These are phyloP conservation scores for Lysandra coridon DNA, from an alignment of 2,888 invertebrate species.

Conservation along the genomic window DNA sequence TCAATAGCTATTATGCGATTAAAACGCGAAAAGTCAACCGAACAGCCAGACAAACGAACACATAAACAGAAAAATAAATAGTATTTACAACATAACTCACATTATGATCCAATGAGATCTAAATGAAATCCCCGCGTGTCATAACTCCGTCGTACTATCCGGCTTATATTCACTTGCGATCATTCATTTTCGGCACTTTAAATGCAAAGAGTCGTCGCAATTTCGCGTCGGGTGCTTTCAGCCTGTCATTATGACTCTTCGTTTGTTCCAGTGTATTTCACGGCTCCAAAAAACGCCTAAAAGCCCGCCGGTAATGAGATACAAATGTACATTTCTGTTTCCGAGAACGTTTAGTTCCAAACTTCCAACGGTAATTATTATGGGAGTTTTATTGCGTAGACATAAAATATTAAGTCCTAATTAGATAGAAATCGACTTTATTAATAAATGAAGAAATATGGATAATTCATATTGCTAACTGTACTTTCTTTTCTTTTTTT, in stretches of 20 bases:
- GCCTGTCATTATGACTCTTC: conserved; percentile 32
- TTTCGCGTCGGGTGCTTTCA: conserved; percentile 43
- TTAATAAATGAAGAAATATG: no score
- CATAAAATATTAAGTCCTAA: no score
- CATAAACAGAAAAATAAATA: no score
- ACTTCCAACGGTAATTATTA: neutral
- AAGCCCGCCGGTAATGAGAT: conserved; percentile 23
- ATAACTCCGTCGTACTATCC: conserved; percentile 37
- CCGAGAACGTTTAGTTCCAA: neutral
- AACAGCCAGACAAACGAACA: no score
- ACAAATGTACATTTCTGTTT: neutral
- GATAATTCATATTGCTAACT: no score
- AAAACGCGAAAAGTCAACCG: no score
- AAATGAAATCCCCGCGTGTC: neutral
- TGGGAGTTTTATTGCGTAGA: neutral
- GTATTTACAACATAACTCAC: neutral
- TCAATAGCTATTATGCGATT: no score
- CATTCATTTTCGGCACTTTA: conserved; percentile 65
- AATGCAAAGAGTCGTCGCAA: conserved; percentile 64
- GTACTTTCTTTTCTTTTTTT: no score
- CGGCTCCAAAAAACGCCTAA: neutral
- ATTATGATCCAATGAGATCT: neutral
- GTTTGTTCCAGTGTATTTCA: conserved; percentile 29
- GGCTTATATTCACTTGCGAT: conserved; percentile 55
- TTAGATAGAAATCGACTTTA: no score